Evolutionary conservation across 2,797 vertebrate species (phyloP), one percentile per base, ranked within the genome.

Genomic region (Cuculus canorus): DNA sequence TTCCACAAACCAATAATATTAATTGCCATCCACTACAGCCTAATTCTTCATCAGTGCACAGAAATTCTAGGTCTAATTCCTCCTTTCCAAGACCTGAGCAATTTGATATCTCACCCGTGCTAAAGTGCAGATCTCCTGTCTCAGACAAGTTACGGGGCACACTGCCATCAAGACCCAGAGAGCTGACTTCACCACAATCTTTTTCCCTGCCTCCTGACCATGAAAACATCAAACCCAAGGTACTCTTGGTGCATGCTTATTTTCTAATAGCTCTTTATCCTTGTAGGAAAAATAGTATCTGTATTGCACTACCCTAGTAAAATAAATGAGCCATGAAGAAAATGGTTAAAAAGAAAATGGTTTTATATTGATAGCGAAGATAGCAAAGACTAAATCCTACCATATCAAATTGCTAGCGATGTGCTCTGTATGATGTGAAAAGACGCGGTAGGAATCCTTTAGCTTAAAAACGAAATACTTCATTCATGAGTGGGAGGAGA

Each of bases 211-310:
- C 92, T 95, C 60, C 97, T 95, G 98, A 98, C 93, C 96, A 94
- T 94, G 98, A 98, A 95, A 98, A 97, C 98, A 98, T 98, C 98
- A 98, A 98, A 98, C 97, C 98, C 97, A 98, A 99, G 99, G 99
- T 99, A 97, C 94, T 93, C 92, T 80, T 90, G 91, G 56, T 97
- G 96, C 97, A 98, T 98, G 98, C 75, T 95, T 95, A 70, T 87
- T 96, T 96, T 92, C 43, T 94, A 90, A 79, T 72, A 78, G 59
- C 86, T 72, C 75, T 83, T 94, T 89, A 28, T 77, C 47, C 72
- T 43, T 54, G 17, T 53, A 85, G 61, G 61, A 77, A 77, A 86
- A 81, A 61, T 23, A 37, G 28, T 13, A 48, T 23, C 33, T 5
- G 1, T 52, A 18, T 72, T 83, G 37, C 32, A 86, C 21, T 88